phyloP scores from a whole-genome alignment of 2,113 vertebrate species.

The Deroptyus accipitrinus region DNA sequence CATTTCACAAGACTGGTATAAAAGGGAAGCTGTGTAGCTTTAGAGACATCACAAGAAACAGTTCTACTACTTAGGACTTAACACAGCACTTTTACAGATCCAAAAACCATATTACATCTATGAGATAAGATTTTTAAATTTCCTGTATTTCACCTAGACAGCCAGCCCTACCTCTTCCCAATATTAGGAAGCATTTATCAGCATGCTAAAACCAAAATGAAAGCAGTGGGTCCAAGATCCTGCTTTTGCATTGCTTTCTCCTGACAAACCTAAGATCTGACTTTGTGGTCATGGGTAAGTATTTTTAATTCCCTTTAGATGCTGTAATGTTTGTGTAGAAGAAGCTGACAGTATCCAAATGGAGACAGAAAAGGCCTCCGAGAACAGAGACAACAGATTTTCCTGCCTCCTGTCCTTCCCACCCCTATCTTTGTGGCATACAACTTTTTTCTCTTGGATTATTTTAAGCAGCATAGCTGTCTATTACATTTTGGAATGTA shows the following conservation, averaged over 20 bases:
- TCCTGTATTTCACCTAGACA: conserved; percentile 20
- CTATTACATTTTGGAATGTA: conserved; percentile 26
- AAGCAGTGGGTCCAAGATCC: not conserved
- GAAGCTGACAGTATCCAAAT: conserved; percentile 50
- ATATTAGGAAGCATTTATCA: conserved; percentile 14
- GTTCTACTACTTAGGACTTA: not conserved
- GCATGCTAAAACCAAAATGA: not conserved
- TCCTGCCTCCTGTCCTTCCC: not conserved
- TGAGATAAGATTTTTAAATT: conserved; percentile 24
- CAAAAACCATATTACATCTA: not conserved
- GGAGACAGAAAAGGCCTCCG: conserved; percentile 43
- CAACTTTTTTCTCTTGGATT: not conserved
- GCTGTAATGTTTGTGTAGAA: conserved; percentile 62
- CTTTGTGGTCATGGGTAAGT: conserved; percentile 44
- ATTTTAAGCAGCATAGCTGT: not conserved
- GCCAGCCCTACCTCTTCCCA: conserved; percentile 7
- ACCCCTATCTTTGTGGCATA: not conserved
- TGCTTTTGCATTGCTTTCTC: conserved; percentile 28
- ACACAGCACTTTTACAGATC: not conserved
- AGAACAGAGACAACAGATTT: conserved; percentile 46
- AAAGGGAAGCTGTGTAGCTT: not conserved
- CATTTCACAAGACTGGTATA: not conserved
- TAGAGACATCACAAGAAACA: not conserved
- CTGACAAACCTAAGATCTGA: conserved; percentile 42
- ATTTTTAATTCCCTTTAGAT: conserved; percentile 59